Evolutionary conservation across 1,140 invertebrate species (phyloP), one percentile per base, ranked within the genome.

Genomic region (Acromyrmex heyeri): DNA sequence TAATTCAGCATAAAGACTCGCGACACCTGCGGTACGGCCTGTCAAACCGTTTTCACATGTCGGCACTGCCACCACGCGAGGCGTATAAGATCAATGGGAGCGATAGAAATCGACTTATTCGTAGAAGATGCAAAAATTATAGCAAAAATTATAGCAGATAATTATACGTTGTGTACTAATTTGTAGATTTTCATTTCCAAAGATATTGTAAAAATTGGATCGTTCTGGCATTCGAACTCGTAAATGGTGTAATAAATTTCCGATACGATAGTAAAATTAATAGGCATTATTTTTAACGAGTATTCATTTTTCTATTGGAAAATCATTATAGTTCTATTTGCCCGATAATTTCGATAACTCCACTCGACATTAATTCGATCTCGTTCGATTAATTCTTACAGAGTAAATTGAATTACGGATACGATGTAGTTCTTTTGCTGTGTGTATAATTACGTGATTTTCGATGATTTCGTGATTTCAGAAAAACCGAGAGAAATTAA

Each of bases 1-100:
- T 75, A 69, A 85, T 69, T 87, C 81, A 53, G 30, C 53, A 61
- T 65, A 83, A 83, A 59, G 62, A 64, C n/a, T 57, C 44, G 79
- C 69, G 79, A 83, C 79, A 83, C 69, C 79, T 55, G 69, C 69
- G 69, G 57, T 34, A 75, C 18, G 34, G 55, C 79, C 62, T 75
- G 79, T 75, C 69, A 75, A 75, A 75, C 59, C 24, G 38, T 64
- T 75, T 75, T 75, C 79, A 61, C 50, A 48, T 53, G n/a, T 18
- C 14, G 69, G 48, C 34, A 61, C 21, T 18, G 50, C 50, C 4
- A 3, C 5, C 12, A 7, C 67, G 55, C 48, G 48, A 69, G 16
- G 21, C n/a, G 8, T 27, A 21, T 3, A 18, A 30, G 59, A 77
- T 4, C 16, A 69, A 70, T 53, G 24, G 44, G 34, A 55, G 10